These are phyloP conservation scores for Drosophila helvetica DNA, from an alignment of 2,888 invertebrate species.

Conservation along the genomic window DNA sequence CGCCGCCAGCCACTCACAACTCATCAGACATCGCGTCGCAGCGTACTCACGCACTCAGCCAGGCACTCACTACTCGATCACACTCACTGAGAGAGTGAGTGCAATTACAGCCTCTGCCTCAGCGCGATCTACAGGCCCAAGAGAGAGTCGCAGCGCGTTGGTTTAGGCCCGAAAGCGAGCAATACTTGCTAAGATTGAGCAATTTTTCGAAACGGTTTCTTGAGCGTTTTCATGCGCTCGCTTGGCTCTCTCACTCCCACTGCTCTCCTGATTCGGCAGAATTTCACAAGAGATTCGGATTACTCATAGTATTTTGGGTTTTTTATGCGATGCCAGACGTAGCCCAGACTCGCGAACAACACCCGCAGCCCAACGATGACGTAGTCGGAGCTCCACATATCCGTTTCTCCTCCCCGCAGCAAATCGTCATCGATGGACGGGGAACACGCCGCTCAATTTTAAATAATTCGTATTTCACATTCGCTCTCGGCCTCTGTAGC, in stretches of 20 bases:
- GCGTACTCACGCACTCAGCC: slow-evolving; percentile 35
- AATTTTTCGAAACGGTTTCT: slow-evolving; percentile 10
- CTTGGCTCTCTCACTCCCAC: slow-evolving; percentile 5
- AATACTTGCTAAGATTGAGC: slow-evolving; percentile 18
- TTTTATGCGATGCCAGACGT: slow-evolving; percentile 45
- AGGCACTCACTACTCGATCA: slow-evolving; percentile 23
- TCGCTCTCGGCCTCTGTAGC: slow-evolving; percentile 1
- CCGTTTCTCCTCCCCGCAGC: background rate
- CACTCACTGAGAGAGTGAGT: slow-evolving; percentile 24
- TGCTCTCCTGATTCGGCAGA: slow-evolving; percentile 54
- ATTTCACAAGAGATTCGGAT: slow-evolving; percentile 77
- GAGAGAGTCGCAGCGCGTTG: background rate
- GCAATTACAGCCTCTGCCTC: slow-evolving; percentile 17
- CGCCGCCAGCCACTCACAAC: slow-evolving; percentile 10
- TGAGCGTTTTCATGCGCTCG: slow-evolving; percentile 11
- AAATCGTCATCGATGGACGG: slow-evolving; percentile 13
- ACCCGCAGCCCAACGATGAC: slow-evolving; percentile 36
- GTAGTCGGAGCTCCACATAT: slow-evolving; percentile 5
- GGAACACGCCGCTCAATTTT: slow-evolving; percentile 27
- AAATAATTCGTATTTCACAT: slow-evolving; percentile 61
- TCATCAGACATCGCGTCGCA: slow-evolving; percentile 19
- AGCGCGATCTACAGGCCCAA: background rate
- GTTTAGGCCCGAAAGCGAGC: background rate
- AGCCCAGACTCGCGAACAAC: slow-evolving; percentile 28
- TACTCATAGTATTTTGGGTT: slow-evolving; percentile 72